Evolutionary conservation across 2,113 vertebrate species (phyloP), one percentile per base, ranked within the genome.

Genomic region (Osmerus mordax): DNA sequence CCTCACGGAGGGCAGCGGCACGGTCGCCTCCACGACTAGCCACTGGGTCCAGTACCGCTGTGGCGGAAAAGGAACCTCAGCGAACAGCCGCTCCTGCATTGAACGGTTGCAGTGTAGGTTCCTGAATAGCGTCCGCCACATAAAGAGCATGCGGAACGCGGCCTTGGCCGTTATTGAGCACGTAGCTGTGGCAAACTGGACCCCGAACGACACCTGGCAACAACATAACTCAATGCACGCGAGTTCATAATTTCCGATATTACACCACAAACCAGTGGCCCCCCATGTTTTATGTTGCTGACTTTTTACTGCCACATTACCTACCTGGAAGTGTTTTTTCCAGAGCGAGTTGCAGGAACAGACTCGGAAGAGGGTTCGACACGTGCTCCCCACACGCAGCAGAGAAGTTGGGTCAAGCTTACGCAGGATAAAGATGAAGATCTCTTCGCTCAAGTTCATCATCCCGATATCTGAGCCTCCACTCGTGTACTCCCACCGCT

Each of bases 81-180:
- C 75, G 75, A 91, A 90, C 70, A 90, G 84, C 69, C 89, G 76
- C 54, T 83, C 80, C 74, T 89, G 86, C 70, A 91, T 83, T 6
- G 81, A 77, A 18, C 81, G 84, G 75, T 83, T 91, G 63, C 83
- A 67, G 69, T 87, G 74, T 32, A 90, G 61, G 72, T 78, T 88
- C 60, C 67, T 65, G 70, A 77, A 87, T 41, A 87, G 76, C 14
- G 65, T 77, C 23, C 71, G 80, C 82, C 81, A 78, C 71, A 80
- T 79, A 18, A 81, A 85, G 0, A 69, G 36, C 19, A 89, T 75
- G 19, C 90, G 84, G 76, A 88, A 92, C 71, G 84, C 76, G 29
- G 79, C 2, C 3, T 84, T 86, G 72, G 79, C 79, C 13, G 63
- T 66, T 54, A 69, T 67, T 32, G 65, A 29, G 58, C 65, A 81